Evolutionary conservation across 2,888 invertebrate genomes (phyloP).

Genomic region (Proisotoma minuta): DNA sequence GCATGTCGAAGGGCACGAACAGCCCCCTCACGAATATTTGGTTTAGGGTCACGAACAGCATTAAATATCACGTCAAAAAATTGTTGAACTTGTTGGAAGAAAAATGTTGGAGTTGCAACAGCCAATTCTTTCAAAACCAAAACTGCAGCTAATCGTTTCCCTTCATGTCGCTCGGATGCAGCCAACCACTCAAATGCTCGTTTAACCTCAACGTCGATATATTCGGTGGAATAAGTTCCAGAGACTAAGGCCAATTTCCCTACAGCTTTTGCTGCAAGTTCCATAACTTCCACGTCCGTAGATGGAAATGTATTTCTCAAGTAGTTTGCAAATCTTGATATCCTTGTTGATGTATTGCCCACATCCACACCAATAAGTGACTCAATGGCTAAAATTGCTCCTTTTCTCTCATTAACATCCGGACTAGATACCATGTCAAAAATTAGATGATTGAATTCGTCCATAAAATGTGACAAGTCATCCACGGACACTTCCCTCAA

Average conservation of each 20-base stretch:
- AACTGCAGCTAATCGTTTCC: constrained; percentile 86
- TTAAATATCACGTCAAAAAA: constrained; percentile 91
- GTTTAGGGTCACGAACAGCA: constrained; percentile 85
- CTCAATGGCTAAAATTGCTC: constrained; percentile 90
- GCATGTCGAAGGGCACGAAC: constrained; percentile 92
- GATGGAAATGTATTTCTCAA: constrained; percentile 83
- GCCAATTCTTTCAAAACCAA: constrained; percentile 88
- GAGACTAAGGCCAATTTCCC: constrained; percentile 86
- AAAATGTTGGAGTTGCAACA: constrained; percentile 92
- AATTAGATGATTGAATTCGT: constrained; percentile 91
- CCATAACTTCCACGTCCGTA: constrained; percentile 88
- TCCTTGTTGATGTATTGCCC: constrained; percentile 82
- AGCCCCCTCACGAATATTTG: constrained; percentile 84
- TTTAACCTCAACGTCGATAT: constrained; percentile 97
- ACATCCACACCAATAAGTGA: constrained; percentile 90
- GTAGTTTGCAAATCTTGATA: constrained; percentile 88
- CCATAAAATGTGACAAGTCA: constrained; percentile 83
- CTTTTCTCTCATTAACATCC: constrained; percentile 90
- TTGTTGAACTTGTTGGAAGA: constrained; percentile 87
- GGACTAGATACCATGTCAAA: constrained; percentile 92
- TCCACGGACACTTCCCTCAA: constrained; percentile 83
- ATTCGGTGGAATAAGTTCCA: constrained; percentile 90
- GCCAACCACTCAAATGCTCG: constrained; percentile 92
- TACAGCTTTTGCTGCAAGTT: constrained; percentile 90
- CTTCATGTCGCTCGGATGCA: constrained; percentile 77